Evolutionary conservation across 1,140 invertebrate genomes (phyloP), one percentile per base, ranked within the genome.

Genomic region (Drosophila bifasciata): DNA sequence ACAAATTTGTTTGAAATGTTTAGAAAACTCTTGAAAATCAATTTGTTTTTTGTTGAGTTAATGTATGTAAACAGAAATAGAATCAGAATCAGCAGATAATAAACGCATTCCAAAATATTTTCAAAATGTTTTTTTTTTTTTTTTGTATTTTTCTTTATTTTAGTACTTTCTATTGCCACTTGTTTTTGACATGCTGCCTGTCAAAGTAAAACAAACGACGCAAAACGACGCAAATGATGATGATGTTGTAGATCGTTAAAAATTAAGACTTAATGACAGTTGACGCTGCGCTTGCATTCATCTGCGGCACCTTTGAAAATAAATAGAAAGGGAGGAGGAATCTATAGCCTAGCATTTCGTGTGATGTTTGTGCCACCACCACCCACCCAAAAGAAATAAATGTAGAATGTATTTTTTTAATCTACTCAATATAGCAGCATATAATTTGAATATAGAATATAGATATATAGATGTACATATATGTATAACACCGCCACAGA

Each of bases 251-350:
- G 76, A 52, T 76, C 53, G 67, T 66, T 80, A 45, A 13, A 66
- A 79, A 85, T 86, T 73, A 63, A 70, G 67, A 57, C 76, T 70
- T 71, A 85, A 85, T 86, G 81, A 62, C 81, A 77, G 64, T 86
- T 77, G 81, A 85, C 81, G 76, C 67, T 74, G 32, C 49, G 62
- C 40, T 53, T 8, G 15, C 21, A 46, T 28, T 43, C 45, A 23
- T 70, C 63, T 43, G 50, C 36, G 49, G n/a, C 13, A 21, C 39
- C n/a, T 19, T 43, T 25, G 8, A 52, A 36, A 9, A 41, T 36
- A 70, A 25, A 41, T 36, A 70, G 17, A 39, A 23, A 7, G 28
- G 28, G 2, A 5, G 32, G 4, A 0, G 32, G 11, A 13, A 13
- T 13, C 32, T 51, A 19, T 28, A 66, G 52, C 41, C 40, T 46